Base-by-base conservation (phyloP, 2,113 vertebrate species). In the Megaptera novaeangliae region DNA sequence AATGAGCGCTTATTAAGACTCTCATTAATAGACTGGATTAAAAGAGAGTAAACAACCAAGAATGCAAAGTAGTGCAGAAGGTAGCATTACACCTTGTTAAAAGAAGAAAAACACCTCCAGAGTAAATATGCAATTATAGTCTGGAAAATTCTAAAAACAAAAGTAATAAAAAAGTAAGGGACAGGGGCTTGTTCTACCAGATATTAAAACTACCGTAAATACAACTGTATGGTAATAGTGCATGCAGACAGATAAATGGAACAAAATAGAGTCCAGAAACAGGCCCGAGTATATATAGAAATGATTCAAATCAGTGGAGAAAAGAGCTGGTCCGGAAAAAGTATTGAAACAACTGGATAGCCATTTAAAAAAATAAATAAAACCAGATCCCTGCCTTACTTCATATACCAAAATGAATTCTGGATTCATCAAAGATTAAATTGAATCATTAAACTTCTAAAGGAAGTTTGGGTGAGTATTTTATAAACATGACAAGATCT, bases 61-160 rank as follows among this genome's bases (percentile, higher is more conserved):
- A 93, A 94, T 69, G 34, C 31, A 89, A 92, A 95, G 88, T 49
- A 25, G 55, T 82, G 95, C 52, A 92, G 81, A 94, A 93, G 57
- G 39, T 46, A 81, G 46, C 39, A 94, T 96, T 93, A 87, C 0
- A 68, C 23, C 23, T 52, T 94, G 18, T 83, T 92, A 64, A 81
- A 91, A 97, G 69, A 86, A 92, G 36, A 94, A 69, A 92, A 91
- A 92, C 15, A 90, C 44, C 92, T 94, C 94, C 55, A 88, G 68
- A 93, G 87, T 89, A 95, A 88, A 92, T n/a, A 89, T 46, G 34
- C 21, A 90, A 90, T 68, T 77, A 86, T 63, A 83, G 27, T 34
- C 66, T 94, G 46, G n/a, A 94, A 95, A 94, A 69, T 88, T 92
- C n/a, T 72, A 92, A 87, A 95, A 90, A 66, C 9, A 18, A 83